Evolutionary conservation across 2,113 vertebrate genomes (phyloP).

Genomic region (Oxyruncus cristatus): DNA sequence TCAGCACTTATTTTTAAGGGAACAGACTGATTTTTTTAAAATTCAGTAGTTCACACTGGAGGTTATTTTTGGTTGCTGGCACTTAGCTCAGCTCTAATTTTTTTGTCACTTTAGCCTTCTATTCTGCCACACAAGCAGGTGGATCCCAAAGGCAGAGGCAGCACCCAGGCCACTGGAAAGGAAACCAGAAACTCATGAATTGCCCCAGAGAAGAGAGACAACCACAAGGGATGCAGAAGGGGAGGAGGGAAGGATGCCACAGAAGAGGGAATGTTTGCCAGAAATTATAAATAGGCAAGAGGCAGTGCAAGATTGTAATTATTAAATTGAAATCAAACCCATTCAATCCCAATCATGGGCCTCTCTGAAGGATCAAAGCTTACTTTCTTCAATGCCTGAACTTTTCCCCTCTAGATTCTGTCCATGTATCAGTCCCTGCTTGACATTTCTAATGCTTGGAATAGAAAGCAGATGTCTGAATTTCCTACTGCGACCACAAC

Average conservation of each 20-base stretch:
- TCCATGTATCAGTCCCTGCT: background rate
- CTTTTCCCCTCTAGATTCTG: background rate
- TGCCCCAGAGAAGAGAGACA: background rate
- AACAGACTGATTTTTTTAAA: background rate
- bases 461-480: background rate
- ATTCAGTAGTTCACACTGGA: background rate
- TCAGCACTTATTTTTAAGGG: background rate
- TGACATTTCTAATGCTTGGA: background rate
- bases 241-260: background rate
- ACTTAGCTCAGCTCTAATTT: background rate
- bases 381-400: background rate
- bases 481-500: background rate
- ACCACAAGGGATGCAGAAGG: background rate
- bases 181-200: background rate
- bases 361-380: background rate
- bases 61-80: conserved; percentile 26
- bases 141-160: background rate
- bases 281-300: background rate
- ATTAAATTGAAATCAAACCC: background rate
- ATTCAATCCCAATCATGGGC: background rate
- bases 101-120: background rate
- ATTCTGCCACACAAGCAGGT: background rate
- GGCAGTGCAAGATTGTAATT: background rate
- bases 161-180: background rate
- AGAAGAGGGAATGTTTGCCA: background rate